Conservation (phyloP, 2,113 vertebrate species). For the Raja brachyura region DNA sequence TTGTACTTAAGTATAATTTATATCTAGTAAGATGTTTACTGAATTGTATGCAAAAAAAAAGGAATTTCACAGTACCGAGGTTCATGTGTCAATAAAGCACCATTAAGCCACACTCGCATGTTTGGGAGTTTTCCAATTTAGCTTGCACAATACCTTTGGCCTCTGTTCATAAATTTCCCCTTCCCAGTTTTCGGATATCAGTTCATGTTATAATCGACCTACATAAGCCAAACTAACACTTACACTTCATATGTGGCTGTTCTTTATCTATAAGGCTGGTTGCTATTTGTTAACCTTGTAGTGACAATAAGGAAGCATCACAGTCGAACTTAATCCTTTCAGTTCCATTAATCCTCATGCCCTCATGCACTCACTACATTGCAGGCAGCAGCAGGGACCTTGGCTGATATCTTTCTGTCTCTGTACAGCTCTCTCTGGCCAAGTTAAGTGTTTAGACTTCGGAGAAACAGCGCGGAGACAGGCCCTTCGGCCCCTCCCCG, state of each 20-base stretch:
- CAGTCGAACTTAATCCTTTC: neutral
- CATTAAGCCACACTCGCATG: too few relatives aligned
- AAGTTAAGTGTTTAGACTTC: neutral
- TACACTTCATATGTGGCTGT: neutral
- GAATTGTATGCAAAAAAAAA: too few relatives aligned
- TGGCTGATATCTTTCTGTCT: neutral
- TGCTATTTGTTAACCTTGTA: neutral
- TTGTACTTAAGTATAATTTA: too few relatives aligned
- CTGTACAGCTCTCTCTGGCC: neutral
- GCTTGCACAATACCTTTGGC: neutral
- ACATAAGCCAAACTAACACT: neutral
- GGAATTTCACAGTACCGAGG: too few relatives aligned
- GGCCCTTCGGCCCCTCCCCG: too few relatives aligned
- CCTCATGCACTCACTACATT: neutral
- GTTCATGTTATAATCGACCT: neutral
- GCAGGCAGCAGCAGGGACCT: neutral
- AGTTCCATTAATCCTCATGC: neutral
- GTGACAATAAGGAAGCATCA: neutral
- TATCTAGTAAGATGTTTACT: too few relatives aligned
- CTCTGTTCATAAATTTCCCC: neutral
- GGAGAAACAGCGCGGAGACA: too few relatives aligned
- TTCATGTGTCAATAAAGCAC: too few relatives aligned
- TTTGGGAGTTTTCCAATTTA: too few relatives aligned
- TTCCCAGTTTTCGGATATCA: neutral
- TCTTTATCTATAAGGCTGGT: neutral